These are phyloP conservation scores for Euclidia mi DNA, from an alignment of 2,888 invertebrate species.

Conservation along the genomic window DNA sequence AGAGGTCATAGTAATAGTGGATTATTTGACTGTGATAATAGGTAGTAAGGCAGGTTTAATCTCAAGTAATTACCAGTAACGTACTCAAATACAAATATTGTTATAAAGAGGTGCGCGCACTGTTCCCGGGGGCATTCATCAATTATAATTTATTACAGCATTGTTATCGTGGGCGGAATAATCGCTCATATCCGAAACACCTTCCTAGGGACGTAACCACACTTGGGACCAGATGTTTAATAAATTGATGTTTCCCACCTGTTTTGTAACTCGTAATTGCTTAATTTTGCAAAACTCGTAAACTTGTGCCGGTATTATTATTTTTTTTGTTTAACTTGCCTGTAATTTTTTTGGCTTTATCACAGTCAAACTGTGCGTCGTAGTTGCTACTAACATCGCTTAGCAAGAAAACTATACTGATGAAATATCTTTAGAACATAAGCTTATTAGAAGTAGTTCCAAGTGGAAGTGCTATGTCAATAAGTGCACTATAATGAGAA, in stretches of 20 bases:
- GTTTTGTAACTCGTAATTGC: constrained; percentile 41
- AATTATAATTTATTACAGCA: constrained; percentile 89
- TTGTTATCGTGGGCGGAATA: constrained; percentile 85
- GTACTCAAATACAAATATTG: constrained; percentile 65
- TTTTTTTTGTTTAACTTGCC: constrained; percentile 1
- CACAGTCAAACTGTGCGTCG: too few species aligned
- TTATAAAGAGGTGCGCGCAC: constrained; percentile 74
- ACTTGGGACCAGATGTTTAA: constrained; percentile 55
- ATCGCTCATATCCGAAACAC: constrained; percentile 89
- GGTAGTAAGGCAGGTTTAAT: constrained; percentile 4
- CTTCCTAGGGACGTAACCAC: constrained; percentile 71
- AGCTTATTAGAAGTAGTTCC: too few species aligned
- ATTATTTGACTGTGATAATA: too few species aligned
- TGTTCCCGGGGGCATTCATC: constrained; percentile 75
- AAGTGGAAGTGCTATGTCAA: too few species aligned
- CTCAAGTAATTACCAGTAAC: constrained; percentile 21
- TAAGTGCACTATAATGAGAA: too few species aligned
- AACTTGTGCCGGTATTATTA: constrained; percentile 15
- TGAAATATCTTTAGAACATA: too few species aligned
- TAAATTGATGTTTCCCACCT: constrained; percentile 51
- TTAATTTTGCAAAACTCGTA: constrained; percentile 30
- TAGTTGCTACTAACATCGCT: too few species aligned
- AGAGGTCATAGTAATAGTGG: background rate
- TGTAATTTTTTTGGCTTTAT: background rate
- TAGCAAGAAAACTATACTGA: too few species aligned